Percentiles rank a stretch among this genome's conserved stretches.
These are phyloP conservation scores for Vesta saturnalis DNA, from an alignment of 2,888 invertebrate genomes.

Conservation along the genomic window DNA sequence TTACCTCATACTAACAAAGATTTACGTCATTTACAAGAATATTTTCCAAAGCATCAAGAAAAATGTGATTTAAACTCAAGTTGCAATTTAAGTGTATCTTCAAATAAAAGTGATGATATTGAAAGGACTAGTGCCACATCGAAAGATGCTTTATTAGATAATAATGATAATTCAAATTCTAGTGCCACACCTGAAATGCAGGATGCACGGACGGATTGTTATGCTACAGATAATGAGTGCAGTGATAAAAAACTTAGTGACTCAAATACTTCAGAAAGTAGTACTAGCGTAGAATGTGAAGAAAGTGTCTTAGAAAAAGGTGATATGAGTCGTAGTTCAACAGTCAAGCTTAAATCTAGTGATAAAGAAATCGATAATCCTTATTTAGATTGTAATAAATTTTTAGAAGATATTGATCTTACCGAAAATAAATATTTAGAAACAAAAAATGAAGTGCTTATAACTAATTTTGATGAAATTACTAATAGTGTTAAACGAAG, in stretches of 20 bases:
- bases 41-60: conserved; percentile 33
- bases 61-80: conserved; percentile 42
- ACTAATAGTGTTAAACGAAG: conserved; percentile 47
- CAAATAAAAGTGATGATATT: conserved; percentile 62
- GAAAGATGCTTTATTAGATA: conserved; percentile 74
- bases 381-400: conserved; percentile 44
- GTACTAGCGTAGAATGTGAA: conserved; percentile 57
- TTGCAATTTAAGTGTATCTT: conserved; percentile 40
- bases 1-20: conserved; percentile 41
- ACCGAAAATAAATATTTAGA: conserved; percentile 51
- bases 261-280: conserved; percentile 57
- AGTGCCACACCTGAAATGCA: conserved; percentile 69
- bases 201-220: conserved; percentile 58
- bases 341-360: conserved; percentile 38
- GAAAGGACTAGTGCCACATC: conserved; percentile 76
- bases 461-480: conserved; percentile 34
- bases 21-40: conserved; percentile 34
- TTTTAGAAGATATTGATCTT: conserved; percentile 61
- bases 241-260: conserved; percentile 58
- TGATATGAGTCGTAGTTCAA: conserved; percentile 41
- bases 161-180: conserved; percentile 68
- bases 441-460: conserved; percentile 55
- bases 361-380: conserved; percentile 38
- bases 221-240: conserved; percentile 57
- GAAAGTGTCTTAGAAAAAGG: conserved; percentile 45